Conservation (phyloP, 1,140 invertebrate genomes). For the Macrostomum lignano region DNA sequence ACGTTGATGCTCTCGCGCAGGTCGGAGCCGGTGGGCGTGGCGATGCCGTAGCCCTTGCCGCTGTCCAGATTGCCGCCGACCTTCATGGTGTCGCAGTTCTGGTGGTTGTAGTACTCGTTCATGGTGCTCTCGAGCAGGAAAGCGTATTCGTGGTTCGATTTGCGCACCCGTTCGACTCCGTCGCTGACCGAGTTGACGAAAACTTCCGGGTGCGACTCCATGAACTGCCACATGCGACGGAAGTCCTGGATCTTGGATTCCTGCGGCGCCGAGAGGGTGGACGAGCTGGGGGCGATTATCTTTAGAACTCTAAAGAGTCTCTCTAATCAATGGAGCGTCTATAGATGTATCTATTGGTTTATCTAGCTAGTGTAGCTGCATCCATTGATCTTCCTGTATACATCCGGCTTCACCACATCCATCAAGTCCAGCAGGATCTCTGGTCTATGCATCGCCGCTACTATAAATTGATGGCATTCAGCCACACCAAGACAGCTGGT, state of each 20-base stretch:
- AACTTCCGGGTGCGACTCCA: constrained; percentile 34
- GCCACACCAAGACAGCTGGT: too few species aligned
- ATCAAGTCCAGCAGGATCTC: too few species aligned
- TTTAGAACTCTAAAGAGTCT: too few species aligned
- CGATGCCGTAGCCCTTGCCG: constrained; percentile 61
- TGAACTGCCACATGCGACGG: constrained; percentile 65
- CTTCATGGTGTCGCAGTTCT: constrained; percentile 62
- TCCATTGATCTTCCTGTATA: too few species aligned
- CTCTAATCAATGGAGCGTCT: too few species aligned
- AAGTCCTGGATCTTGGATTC: constrained; percentile 7
- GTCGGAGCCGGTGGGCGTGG: constrained; percentile 56
- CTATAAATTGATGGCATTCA: too few species aligned
- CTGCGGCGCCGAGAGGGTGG: too few species aligned
- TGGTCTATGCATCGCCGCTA: too few species aligned
- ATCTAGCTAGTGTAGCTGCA: too few species aligned
- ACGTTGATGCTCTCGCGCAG: constrained; percentile 30
- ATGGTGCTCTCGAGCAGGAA: constrained; percentile 22
- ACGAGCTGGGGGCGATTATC: too few species aligned
- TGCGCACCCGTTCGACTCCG: constrained; percentile 31
- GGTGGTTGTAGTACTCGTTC: constrained; percentile 21
- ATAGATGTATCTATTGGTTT: too few species aligned
- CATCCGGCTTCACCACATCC: too few species aligned
- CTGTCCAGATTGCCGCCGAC: constrained; percentile 58
- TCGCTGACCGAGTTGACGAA: constrained; percentile 11
- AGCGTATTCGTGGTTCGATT: constrained; percentile 19